Base-by-base conservation (phyloP, 2,888 invertebrate genomes). In the Cinara cedri region DNA sequence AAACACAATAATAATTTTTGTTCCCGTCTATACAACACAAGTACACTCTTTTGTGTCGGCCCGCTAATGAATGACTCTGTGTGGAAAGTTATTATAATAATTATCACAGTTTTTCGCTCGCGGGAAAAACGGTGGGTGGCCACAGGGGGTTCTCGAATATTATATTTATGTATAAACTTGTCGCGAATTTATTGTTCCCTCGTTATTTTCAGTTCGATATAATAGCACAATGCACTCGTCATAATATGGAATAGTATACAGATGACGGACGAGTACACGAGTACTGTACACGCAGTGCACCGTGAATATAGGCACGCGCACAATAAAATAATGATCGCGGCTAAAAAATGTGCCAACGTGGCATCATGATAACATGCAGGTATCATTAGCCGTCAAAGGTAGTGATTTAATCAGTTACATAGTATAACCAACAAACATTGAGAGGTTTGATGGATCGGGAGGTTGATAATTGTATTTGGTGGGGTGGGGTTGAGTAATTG, bases 1-100 rank as follows among this genome's bases (percentile, higher is more conserved):
- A 78, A 78, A 78, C 76, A 68, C 66, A 68, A 76, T 57, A 65
- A 68, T 78, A 57, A 78, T 78, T 78, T 76, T 49, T 78, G 66
- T 34, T 57, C 55, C 34, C 76, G 68, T 49, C 60, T 51, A 19
- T 70, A 68, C 6, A 4, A 34, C 3, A 78, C 68, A 68, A 68
- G 68, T 34, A 34, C 46, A 44, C 68, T 68, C 68, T 68, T 78
- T 68, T 78, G 76, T 70, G 57, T 55, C 26, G 65, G 13, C 26
- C 76, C 49, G 34, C 68, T 78, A 78, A 78, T 68, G 76, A 78
- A 78, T 68, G 76, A 78, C 68, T 68, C 54, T 74, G 63, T 74
- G 63, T 63, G 51, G 74, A 74, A 74, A 74, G 63, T 74, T 63
- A 63, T 74, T 74, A 74, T 63, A 63, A 74, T 72, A 62, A 72